Evolutionary conservation across 2,888 invertebrate species (phyloP), one percentile per base, ranked within the genome.

Genomic region (Ochropacha duplaris): DNA sequence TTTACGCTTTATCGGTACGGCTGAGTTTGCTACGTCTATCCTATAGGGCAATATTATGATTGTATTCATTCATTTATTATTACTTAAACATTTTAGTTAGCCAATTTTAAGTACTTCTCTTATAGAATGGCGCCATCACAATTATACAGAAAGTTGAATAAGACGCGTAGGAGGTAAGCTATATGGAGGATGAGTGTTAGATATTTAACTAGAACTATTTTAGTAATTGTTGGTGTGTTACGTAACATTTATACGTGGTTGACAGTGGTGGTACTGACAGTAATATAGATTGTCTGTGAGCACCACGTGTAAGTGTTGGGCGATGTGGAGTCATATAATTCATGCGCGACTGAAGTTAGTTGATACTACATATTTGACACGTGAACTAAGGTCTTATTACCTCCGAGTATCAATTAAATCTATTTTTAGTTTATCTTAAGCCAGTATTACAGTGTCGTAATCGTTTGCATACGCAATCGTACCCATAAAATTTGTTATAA

Each of bases 321-420:
- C 71, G 74, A 78, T 78, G 75, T 72, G 79, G 77, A 81, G 78
- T 79, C 77, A 76, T 76, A 71, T 76, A 72, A 73, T 77, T 81
- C 73, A 74, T 80, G 86, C 76, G 84, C 86, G 90, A 90, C 90
- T 90, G 90, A 88, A 81, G 83, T 83, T 85, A 83, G 83, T 88
- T 89, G 91, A 88, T 91, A 88, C 90, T 87, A n/a, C n/a, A n/a
- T n/a, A 75, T 86, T 82, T 81, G 85, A 84, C 82, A 84, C 83
- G 83, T 81, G 86, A 83, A 84, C 81, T 88, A 86, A 86, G 88
- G 86, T 91, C 86, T 87, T 88, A 90, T 91, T 92, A 92, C 92
- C 92, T 92, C 92, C 92, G 92, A 92, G 91, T 92, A 92, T 92
- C 92, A 87, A 91, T 91, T 88, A 86, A 89, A 86, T 81, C 66